A percentile compares a stretch with the other conserved stretches of the same genome.
These are phyloP conservation scores for Folsomia candida DNA, from an alignment of 2,888 invertebrate genomes.

Conservation along the genomic window DNA sequence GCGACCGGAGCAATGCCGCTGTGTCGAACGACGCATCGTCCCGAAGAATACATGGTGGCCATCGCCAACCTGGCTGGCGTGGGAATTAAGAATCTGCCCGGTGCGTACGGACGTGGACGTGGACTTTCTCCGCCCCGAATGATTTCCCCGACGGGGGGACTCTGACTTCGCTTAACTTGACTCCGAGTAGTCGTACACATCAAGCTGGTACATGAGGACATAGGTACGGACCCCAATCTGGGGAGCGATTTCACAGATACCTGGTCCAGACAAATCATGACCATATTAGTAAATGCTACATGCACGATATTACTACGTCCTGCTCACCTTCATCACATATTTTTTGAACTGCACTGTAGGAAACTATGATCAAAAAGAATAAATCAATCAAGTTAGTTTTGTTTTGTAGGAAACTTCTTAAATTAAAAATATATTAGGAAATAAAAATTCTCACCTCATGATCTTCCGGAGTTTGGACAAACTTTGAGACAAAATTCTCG, in stretches of 20 bases:
- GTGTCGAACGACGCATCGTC: conserved; percentile 23
- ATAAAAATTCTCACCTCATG: no score
- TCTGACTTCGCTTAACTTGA: conserved; percentile 40
- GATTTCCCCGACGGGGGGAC: conserved; percentile 14
- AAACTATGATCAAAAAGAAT: no score
- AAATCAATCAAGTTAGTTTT: no score
- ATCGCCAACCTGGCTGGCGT: not conserved
- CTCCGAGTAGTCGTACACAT: conserved; percentile 42
- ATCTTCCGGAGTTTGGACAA: conserved; percentile 59
- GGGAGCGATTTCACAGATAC: conserved; percentile 64
- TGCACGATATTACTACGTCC: not conserved
- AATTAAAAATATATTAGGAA: no score
- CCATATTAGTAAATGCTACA: no score
- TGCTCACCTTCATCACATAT: conserved; percentile 62
- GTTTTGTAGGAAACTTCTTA: no score
- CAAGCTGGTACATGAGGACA: conserved; percentile 57
- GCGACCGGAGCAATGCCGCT: not conserved
- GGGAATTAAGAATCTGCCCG: conserved; percentile 13
- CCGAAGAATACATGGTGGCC: not conserved
- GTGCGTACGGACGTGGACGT: conserved; percentile 17
- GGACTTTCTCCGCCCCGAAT: conserved; percentile 4
- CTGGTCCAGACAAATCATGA: conserved; percentile 51
- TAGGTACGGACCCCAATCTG: conserved; percentile 70
- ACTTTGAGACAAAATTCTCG: conserved; percentile 62
- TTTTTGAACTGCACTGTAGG: conserved; percentile 63